Percentiles rank a stretch among this genome's conserved stretches.
These are phyloP conservation scores for Drosophila insularis DNA, from an alignment of 1,140 invertebrate genomes.

Conservation along the genomic window DNA sequence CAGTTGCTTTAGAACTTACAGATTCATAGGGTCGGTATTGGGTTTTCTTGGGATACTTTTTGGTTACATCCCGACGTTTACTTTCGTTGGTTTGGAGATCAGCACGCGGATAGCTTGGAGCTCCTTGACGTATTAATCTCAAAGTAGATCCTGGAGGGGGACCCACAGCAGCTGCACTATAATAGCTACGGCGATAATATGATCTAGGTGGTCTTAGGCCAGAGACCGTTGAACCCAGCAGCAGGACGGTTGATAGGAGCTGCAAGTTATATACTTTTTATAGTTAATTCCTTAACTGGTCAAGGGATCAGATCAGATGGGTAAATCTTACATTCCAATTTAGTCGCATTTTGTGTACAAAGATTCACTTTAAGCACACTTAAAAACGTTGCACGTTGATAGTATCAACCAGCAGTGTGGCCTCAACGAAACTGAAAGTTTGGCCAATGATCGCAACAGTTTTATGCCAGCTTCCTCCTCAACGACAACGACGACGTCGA, in stretches of 20 bases:
- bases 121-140: constrained; percentile 46
- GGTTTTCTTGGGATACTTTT: constrained; percentile 69
- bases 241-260: constrained; percentile 46
- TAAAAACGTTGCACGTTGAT: constrained; percentile 1
- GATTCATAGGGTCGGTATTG: constrained; percentile 66
- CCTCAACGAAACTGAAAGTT: constrained; percentile 82
- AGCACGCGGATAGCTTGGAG: constrained; percentile 41
- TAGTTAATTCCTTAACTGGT: constrained; percentile 4
- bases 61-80: constrained; percentile 61
- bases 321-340: constrained; percentile 63
- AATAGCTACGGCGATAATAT: constrained; percentile 63
- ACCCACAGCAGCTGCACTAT: constrained; percentile 37
- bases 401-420: constrained; percentile 58
- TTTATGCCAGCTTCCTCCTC: constrained; percentile 80
- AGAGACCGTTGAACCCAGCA: constrained; percentile 33
- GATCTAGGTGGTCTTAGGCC: constrained; percentile 53
- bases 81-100: constrained; percentile 73
- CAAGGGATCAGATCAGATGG: not conserved
- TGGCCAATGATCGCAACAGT: constrained; percentile 72
- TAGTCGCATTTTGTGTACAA: constrained; percentile 50
- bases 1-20: constrained; percentile 42
- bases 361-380: constrained; percentile 23
- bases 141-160: constrained; percentile 31
- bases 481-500: not conserved
- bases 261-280: constrained; percentile 27